Evolutionary conservation across 2,113 vertebrate species (phyloP).

Genomic region (Amphiprion percula): DNA sequence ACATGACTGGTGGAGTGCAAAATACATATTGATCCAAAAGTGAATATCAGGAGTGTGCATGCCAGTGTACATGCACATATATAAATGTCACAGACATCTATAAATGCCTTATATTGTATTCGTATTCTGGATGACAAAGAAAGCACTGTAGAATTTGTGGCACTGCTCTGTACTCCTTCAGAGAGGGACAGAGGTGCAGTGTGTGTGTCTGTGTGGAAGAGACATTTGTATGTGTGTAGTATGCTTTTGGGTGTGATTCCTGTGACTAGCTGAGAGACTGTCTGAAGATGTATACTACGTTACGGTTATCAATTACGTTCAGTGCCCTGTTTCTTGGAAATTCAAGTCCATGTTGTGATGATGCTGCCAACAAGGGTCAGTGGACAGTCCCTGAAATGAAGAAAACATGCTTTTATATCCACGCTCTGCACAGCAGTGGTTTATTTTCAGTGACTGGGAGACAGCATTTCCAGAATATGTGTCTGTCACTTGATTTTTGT

Average conservation of each 20-base stretch:
- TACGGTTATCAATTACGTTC: not conserved
- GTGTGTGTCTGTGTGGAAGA: constrained; percentile 20
- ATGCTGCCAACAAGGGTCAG: constrained; percentile 32
- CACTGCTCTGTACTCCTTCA: constrained; percentile 56
- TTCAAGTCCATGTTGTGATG: constrained; percentile 45
- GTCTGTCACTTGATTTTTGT: not conserved
- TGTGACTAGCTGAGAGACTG: not conserved
- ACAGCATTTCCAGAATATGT: constrained; percentile 13
- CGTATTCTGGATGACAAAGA: constrained; percentile 81
- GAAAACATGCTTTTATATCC: not conserved
- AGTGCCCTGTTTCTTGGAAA: constrained; percentile 45
- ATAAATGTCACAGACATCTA: constrained; percentile 7
- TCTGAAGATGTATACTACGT: not conserved
- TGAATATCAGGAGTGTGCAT: not conserved
- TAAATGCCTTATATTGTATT: constrained; percentile 74
- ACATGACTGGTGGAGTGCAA: not conserved
- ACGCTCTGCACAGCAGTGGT: not conserved
- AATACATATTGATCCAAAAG: constrained; percentile 50
- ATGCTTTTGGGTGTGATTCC: constrained; percentile 12
- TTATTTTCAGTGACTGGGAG: not conserved
- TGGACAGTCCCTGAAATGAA: not conserved
- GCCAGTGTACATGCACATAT: not conserved
- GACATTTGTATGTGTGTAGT: constrained; percentile 10
- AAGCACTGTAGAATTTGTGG: constrained; percentile 82
- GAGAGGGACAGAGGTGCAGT: constrained; percentile 58